These are phyloP conservation scores for Alligator sinensis DNA, from an alignment of 2,113 vertebrate genomes.

Conservation along the genomic window DNA sequence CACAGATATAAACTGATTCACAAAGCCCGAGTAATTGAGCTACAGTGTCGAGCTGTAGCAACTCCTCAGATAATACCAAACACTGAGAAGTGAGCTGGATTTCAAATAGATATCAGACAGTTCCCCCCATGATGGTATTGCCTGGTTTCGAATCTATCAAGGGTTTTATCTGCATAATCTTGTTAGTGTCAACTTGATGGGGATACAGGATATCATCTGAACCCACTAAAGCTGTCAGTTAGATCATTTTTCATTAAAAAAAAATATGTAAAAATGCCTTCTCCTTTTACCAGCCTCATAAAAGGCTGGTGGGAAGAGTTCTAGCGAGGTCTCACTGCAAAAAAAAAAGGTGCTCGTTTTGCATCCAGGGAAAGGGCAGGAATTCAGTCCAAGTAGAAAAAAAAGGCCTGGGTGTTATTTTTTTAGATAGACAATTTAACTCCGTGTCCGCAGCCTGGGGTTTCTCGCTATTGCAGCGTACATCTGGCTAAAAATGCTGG, in stretches of 20 bases:
- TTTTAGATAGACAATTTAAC: background rate
- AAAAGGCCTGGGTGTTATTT: no score
- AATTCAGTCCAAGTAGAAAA: no score
- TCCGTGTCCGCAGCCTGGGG: background rate
- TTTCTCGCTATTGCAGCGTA: background rate
- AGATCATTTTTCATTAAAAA: background rate
- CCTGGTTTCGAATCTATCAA: background rate
- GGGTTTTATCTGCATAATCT: background rate
- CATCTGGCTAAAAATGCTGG: background rate
- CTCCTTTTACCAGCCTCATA: background rate
- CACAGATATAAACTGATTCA: accelerated
- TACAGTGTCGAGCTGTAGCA: accelerated
- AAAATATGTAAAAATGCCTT: background rate
- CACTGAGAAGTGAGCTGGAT: accelerated
- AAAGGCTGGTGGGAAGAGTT: background rate
- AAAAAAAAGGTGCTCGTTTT: background rate
- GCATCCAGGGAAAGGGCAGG: no score
- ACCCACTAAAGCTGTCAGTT: accelerated
- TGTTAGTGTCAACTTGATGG: accelerated
- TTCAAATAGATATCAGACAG: accelerated
- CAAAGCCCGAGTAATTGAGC: accelerated
- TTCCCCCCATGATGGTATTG: accelerated
- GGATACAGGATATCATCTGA: background rate
- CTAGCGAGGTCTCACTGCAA: background rate
- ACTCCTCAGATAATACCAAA: accelerated